These are phyloP conservation scores for Hemistola chrysoprasaria DNA, from an alignment of 2,888 invertebrate genomes.

Conservation along the genomic window DNA sequence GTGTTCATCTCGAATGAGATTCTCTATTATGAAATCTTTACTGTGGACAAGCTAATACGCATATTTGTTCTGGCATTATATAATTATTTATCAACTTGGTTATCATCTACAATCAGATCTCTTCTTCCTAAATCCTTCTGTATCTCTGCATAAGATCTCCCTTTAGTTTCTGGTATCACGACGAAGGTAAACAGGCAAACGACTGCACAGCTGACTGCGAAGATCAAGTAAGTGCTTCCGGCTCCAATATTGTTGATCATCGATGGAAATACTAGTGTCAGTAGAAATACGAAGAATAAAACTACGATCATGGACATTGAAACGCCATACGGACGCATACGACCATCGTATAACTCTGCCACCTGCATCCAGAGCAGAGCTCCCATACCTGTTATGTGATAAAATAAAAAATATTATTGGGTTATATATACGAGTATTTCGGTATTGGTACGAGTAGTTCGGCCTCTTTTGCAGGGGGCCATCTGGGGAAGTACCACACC, in stretches of 20 bases:
- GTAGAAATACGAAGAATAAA: not conserved
- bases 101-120: not conserved
- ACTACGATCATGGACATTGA: slow-evolving; percentile 3
- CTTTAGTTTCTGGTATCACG: slow-evolving; percentile 11
- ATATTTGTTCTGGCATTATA: too few species aligned
- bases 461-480: too few species aligned
- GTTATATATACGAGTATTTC: too few species aligned
- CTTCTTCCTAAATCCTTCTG: slow-evolving; percentile 4
- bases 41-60: too few species aligned
- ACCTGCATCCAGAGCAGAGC: slow-evolving; percentile 38
- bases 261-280: slow-evolving; percentile 10
- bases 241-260: slow-evolving; percentile 9
- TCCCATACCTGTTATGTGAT: slow-evolving; percentile 47
- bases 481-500: too few species aligned
- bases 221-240: slow-evolving; percentile 10
- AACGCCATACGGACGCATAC: slow-evolving; percentile 29
- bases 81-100: not conserved
- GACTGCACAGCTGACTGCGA: slow-evolving; percentile 4
- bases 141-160: slow-evolving; percentile 3
- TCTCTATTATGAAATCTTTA: too few species aligned
- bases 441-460: slow-evolving; percentile 1
- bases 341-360: slow-evolving; percentile 44
- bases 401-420: too few species aligned
- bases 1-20: too few species aligned
- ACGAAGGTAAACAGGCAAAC: slow-evolving; percentile 1